Evolutionary conservation across 1,140 invertebrate species (phyloP).

Genomic region (Olivierus martensii): DNA sequence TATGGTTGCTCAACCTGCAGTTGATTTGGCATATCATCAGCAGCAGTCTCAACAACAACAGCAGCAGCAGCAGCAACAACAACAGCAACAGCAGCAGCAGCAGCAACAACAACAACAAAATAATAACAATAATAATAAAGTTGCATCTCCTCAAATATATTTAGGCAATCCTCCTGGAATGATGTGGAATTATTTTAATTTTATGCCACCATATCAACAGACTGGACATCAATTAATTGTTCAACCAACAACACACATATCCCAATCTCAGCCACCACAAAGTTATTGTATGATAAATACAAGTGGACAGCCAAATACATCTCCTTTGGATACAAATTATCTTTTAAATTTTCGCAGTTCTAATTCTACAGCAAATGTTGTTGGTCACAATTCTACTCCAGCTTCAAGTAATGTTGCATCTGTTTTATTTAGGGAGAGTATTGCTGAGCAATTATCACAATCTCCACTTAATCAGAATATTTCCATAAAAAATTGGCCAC

Average conservation of each 20-base stretch:
- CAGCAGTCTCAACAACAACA: background rate
- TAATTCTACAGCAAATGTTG: no score
- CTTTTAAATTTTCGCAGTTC: no score
- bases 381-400: no score
- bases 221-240: background rate
- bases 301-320: constrained; percentile 2
- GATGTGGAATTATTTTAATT: constrained; percentile 13
- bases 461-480: no score
- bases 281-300: constrained; percentile 9
- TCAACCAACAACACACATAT: background rate
- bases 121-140: background rate
- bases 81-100: no score
- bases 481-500: no score
- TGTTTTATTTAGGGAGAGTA: no score
- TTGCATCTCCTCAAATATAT: background rate
- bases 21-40: background rate
- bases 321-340: background rate
- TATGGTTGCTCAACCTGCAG: background rate
- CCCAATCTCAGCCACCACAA: background rate
- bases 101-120: background rate
- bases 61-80: background rate
- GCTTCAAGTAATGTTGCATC: no score
- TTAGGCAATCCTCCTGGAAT: constrained; percentile 4
- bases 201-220: constrained; percentile 9
- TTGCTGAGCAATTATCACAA: no score